Conservation (phyloP, 2,888 invertebrate species). For the Drosophila rubida region DNA sequence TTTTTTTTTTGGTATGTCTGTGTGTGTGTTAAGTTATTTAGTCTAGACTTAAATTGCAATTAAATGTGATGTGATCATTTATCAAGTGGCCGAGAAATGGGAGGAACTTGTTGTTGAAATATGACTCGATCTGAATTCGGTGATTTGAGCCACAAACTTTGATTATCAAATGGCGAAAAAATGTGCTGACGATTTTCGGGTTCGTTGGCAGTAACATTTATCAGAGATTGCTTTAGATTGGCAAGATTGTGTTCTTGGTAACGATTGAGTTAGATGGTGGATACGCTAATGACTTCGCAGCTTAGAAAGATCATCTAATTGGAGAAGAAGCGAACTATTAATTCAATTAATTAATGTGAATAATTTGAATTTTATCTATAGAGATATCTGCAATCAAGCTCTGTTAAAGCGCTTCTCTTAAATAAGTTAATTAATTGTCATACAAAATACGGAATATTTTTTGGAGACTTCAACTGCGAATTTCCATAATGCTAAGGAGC, state of each 20-base stretch:
- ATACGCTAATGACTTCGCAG: background rate
- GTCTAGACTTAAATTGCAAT: slow-evolving; percentile 45
- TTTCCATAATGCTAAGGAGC: background rate
- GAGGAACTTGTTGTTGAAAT: slow-evolving; percentile 5
- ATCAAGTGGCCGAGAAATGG: slow-evolving; percentile 35
- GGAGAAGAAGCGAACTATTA: background rate
- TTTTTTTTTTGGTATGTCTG: background rate
- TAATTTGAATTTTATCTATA: background rate
- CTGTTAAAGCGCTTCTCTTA: background rate
- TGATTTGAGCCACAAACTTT: background rate
- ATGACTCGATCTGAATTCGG: background rate
- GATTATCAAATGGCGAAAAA: background rate
- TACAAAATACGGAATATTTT: background rate
- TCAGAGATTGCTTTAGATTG: background rate
- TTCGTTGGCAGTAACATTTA: background rate
- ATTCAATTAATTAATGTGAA: background rate
- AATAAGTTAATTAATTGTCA: too few relatives aligned
- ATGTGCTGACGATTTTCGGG: background rate
- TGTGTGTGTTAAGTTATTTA: slow-evolving; percentile 14
- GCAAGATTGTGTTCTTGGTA: background rate
- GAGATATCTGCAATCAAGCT: background rate
- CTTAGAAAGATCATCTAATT: background rate
- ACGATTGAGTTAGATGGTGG: background rate
- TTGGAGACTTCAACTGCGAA: background rate
- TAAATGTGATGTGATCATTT: slow-evolving; percentile 52